Evolutionary conservation across 2,797 vertebrate species (phyloP).

Genomic region (Cephalopachus bancanus): DNA sequence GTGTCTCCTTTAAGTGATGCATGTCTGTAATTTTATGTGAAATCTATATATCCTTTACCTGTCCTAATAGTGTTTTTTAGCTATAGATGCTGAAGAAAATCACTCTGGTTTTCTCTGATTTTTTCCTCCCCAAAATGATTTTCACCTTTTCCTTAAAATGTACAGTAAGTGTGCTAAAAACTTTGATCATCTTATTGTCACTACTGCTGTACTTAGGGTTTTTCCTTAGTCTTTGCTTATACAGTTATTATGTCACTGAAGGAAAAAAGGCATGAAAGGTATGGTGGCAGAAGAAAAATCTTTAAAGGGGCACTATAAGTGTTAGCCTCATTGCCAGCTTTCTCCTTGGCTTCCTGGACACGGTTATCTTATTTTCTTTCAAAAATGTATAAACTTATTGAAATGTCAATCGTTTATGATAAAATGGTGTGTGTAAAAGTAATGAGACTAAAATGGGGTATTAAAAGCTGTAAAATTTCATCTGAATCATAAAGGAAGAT

Average conservation of each 20-base stretch:
- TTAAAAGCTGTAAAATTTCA: conserved; percentile 27
- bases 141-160: conserved; percentile 12
- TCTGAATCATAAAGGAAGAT: conserved; percentile 25
- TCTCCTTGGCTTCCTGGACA: not conserved
- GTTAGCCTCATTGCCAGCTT: not conserved
- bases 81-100: not conserved
- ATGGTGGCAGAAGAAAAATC: not conserved
- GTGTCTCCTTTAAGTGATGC: not conserved
- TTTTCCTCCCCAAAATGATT: not conserved
- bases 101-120: not conserved
- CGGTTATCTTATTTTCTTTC: not conserved
- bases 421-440: conserved; percentile 42
- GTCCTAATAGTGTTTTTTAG: not conserved
- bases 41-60: not conserved
- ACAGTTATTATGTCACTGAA: conserved; percentile 50
- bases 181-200: not conserved
- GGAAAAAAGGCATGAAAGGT: not conserved
- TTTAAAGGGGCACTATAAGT: not conserved
- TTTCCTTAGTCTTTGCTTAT: not conserved
- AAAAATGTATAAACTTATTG: not conserved
- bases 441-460: conserved; percentile 18
- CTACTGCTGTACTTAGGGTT: not conserved
- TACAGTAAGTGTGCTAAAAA: not conserved
- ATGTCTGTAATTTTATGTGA: not conserved
- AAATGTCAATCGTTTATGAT: not conserved